A percentile compares a stretch with the other conserved stretches of the same genome.
Evolutionary conservation across 1,140 invertebrate species (phyloP).

Genomic region (Protaetia brevitarsis): DNA sequence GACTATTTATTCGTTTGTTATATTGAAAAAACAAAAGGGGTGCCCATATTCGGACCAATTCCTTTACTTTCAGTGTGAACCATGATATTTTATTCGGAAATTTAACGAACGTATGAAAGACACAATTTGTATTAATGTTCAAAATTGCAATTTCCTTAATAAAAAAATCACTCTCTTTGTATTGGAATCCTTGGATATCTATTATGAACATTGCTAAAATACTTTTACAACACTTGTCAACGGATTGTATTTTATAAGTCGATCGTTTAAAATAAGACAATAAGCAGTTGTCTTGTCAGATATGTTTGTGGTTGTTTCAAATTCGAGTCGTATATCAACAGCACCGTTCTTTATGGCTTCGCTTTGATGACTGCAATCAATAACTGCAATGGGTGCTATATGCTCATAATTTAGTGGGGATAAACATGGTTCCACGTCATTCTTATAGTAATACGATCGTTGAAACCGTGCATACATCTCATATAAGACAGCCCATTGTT

Average conservation of each 20-base stretch:
- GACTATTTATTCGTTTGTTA: no score
- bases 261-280: conserved; percentile 40
- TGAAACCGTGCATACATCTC: neutral
- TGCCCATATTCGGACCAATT: no score
- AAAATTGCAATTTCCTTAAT: no score
- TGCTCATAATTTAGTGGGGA: conserved; percentile 47
- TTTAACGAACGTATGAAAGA: no score
- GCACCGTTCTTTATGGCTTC: conserved; percentile 57
- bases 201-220: conserved; percentile 46
- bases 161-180: neutral
- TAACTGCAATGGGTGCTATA: conserved; percentile 42
- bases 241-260: conserved; percentile 31
- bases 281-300: conserved; percentile 33
- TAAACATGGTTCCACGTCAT: conserved; percentile 20
- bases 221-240: conserved; percentile 4
- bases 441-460: neutral
- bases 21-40: no score
- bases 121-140: no score
- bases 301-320: conserved; percentile 31
- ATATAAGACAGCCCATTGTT: conserved; percentile 14
- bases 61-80: no score
- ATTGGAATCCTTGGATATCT: neutral
- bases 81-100: no score
- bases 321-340: conserved; percentile 37
- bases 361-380: conserved; percentile 59